Evolutionary conservation across 1,140 invertebrate genomes (phyloP).

Genomic region (Diabrotica undecimpunctata): DNA sequence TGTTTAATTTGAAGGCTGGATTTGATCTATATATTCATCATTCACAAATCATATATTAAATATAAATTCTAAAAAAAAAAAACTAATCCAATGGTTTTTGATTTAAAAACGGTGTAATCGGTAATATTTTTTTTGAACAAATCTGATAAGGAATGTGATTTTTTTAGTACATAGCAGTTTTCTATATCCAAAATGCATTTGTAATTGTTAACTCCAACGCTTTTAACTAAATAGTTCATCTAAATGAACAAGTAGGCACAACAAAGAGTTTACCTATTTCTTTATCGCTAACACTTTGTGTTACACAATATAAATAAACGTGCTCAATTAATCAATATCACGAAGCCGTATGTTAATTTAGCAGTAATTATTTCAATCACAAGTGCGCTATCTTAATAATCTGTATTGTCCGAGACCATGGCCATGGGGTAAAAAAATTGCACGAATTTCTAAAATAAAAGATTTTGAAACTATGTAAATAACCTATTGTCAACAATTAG

Average conservation of each 20-base stretch:
- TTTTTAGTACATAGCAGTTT: background rate
- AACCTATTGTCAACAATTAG: too few species aligned
- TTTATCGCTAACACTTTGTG: constrained; percentile 11
- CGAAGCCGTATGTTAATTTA: constrained; percentile 6
- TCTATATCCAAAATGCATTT: background rate
- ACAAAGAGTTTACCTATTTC: background rate
- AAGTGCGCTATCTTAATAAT: constrained; percentile 7
- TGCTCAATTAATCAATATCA: constrained; percentile 13
- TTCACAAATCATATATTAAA: too few species aligned
- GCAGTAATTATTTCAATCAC: constrained; percentile 16
- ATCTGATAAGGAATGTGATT: background rate
- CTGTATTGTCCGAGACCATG: constrained; percentile 15
- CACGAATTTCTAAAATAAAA: background rate
- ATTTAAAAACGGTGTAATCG: background rate
- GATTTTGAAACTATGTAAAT: too few species aligned
- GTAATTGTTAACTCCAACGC: background rate
- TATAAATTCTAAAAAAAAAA: too few species aligned
- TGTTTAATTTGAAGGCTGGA: too few species aligned
- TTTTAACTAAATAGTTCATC: background rate
- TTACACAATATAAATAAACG: constrained; percentile 14
- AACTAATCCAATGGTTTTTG: too few species aligned
- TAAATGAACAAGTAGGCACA: background rate
- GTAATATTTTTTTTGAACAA: background rate
- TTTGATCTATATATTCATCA: too few species aligned
- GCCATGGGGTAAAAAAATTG: background rate